Evolutionary conservation across 2,888 invertebrate species (phyloP), one percentile per base, ranked within the genome.

Genomic region (Baronia brevicornis): DNA sequence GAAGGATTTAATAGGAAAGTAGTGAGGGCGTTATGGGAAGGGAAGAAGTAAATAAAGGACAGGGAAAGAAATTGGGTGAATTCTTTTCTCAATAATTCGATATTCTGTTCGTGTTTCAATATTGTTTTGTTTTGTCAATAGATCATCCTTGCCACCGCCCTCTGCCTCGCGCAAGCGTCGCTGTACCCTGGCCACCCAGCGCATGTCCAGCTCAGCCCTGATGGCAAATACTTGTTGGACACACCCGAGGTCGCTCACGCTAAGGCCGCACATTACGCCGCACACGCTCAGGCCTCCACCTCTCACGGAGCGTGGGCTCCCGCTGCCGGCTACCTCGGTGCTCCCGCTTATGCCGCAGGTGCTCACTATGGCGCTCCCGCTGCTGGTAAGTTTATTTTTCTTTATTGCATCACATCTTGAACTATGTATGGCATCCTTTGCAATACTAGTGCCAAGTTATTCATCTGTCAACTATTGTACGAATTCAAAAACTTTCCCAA

Each of bases 171-270:
- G 39, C 73, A 84, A 52, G 85, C 86, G 31, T 84, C 86, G n/a
- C 84, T 75, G 63, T 85, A 70, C 75, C 78, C 69, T 44, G 85
- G 70, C 47, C 79, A 77, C 36, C 84, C 72, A 45, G 86, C 80
- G 10, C 80, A 63, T 47, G 51, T 84, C 43, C 78, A 79, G 43
- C 71, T 85, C 3, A 84, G 79, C 43, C 64, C 71, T 1, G 90
- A 90, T 45, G 85, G 86, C 59, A 75, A 84, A 41, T 68, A 72
- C 53, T 48, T 85, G 19, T 50, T 89, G 21, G 89, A 89, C 58
- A 85, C 85, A 5, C 84, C 85, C 1, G 85, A 84, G 49, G 85
- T 85, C 2, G 80, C 84, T 7, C 84, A 84, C 63, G 85, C 85
- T 2, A 80, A 77, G 43, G 79, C 80, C 4, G 80, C 80, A 0